A percentile compares a stretch with the other conserved stretches of the same genome.
These are phyloP conservation scores for Acyrthosiphon pisum DNA, from an alignment of 1,140 invertebrate genomes.

Conservation along the genomic window DNA sequence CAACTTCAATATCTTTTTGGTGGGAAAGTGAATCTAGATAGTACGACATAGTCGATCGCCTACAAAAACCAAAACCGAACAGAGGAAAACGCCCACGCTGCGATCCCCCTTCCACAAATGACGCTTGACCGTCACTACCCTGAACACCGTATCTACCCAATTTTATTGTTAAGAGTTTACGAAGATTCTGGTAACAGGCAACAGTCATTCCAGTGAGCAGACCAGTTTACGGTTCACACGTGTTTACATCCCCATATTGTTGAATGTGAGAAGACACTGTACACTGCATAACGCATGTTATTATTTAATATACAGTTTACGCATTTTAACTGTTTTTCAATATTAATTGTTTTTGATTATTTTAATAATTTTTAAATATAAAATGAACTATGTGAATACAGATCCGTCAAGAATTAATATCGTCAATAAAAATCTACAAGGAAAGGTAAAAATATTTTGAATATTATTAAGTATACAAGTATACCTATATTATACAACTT, in stretches of 20 bases:
- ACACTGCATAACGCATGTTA: background rate
- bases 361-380: background rate
- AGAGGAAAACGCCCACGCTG: too few relatives aligned
- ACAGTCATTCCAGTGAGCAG: background rate
- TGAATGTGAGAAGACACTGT: background rate
- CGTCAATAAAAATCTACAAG: background rate
- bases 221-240: background rate
- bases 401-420: background rate
- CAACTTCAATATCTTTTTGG: too few relatives aligned
- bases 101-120: too few relatives aligned
- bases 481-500: too few relatives aligned
- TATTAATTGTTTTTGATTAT: background rate
- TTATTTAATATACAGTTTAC: background rate
- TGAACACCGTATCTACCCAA: too few relatives aligned
- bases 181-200: too few relatives aligned
- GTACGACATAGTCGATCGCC: too few relatives aligned
- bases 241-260: background rate
- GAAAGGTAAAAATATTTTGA: background rate
- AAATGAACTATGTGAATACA: background rate
- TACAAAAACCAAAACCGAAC: too few relatives aligned
- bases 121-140: too few relatives aligned
- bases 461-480: background rate
- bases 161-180: too few relatives aligned
- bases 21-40: too few relatives aligned
- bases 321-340: background rate